Evolutionary conservation across 2,113 vertebrate genomes (phyloP).

Genomic region (Notarius lentiginosus): DNA sequence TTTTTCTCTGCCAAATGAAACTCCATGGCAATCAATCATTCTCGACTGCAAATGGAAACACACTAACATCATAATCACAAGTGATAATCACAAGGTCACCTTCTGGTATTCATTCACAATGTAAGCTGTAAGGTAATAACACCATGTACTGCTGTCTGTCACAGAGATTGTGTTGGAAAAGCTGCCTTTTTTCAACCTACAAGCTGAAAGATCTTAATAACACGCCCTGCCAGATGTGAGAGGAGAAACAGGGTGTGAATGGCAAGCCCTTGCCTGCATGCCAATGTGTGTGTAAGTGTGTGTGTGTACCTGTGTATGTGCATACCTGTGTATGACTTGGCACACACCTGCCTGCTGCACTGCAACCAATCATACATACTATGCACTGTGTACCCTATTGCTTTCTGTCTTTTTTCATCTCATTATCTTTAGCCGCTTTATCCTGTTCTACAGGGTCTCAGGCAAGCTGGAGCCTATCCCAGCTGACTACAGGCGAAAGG

Average conservation of each 20-base stretch:
- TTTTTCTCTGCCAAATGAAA: conserved; percentile 40
- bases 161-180: background rate
- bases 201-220: conserved; percentile 16
- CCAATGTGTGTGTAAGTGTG: background rate
- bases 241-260: conserved; percentile 23
- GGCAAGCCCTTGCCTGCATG: conserved; percentile 23
- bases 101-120: conserved; percentile 39
- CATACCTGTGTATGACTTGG: background rate
- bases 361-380: conserved; percentile 8
- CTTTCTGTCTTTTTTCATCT: no score
- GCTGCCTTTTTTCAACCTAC: background rate
- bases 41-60: conserved; percentile 37
- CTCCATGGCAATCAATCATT: conserved; percentile 31
- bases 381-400: no score
- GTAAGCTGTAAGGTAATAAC: conserved; percentile 43
- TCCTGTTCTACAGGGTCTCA: no score
- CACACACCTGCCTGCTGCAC: conserved; percentile 18
- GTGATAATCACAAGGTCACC: conserved; percentile 25
- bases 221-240: conserved; percentile 34
- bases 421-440: no score
- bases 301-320: background rate
- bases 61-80: conserved; percentile 17
- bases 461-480: no score
- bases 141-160: conserved; percentile 30
- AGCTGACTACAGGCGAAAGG: no score